These are phyloP conservation scores for Palythoa grandiflora DNA, from an alignment of 92 coral and sea anemone species.

Conservation along the genomic window DNA sequence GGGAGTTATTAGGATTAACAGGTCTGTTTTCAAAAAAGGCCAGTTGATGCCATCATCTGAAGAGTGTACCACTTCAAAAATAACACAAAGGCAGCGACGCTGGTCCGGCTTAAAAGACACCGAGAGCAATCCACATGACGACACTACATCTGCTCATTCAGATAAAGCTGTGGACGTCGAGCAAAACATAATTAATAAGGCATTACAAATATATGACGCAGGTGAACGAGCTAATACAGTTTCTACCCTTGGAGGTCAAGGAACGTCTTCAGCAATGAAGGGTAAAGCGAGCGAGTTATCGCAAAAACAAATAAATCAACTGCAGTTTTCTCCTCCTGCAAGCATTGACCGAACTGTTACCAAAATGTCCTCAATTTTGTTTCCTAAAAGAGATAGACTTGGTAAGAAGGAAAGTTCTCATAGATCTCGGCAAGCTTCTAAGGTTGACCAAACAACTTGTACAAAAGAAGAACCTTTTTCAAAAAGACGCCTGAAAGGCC, in stretches of 20 bases:
- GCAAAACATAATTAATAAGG: not conserved
- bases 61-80: not conserved
- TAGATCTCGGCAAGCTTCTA: not conserved
- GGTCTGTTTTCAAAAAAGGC: not conserved
- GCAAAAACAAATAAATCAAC: not conserved
- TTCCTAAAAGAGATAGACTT: not conserved
- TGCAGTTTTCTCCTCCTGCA: not conserved
- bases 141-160: not conserved
- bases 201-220: not conserved
- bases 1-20: conserved; percentile 11
- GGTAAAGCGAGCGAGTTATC: not conserved
- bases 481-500: not conserved
- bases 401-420: not conserved
- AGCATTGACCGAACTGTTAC: conserved; percentile 9
- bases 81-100: conserved; percentile 19
- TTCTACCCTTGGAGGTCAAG: not conserved
- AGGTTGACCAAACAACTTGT: not conserved
- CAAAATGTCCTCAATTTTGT: not conserved
- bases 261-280: not conserved
- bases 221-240: not conserved
- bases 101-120: conserved; percentile 27
- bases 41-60: not conserved
- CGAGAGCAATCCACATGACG: not conserved
- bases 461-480: not conserved
- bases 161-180: not conserved